phyloP scores from a whole-genome alignment of 2,113 vertebrate genomes.

The Macquaria australasica region DNA sequence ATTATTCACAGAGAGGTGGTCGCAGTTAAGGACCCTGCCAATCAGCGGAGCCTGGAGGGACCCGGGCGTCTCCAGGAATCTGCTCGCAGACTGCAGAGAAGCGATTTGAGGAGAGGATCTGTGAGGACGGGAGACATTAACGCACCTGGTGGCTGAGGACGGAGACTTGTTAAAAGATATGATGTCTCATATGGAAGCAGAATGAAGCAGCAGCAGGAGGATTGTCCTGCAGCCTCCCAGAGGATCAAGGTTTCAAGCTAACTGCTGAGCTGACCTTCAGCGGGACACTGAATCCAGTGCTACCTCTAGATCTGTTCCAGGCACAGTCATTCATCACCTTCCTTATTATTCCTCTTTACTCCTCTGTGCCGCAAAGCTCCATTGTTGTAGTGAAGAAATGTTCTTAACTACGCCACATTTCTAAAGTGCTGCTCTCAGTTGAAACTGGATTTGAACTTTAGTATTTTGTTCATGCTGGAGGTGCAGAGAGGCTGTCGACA shows the following conservation, averaged over 20 bases:
- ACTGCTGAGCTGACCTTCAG: conserved; percentile 4
- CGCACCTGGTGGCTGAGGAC: not conserved
- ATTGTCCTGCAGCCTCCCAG: conserved; percentile 1
- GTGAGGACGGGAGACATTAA: conserved; percentile 3
- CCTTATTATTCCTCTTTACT: not conserved
- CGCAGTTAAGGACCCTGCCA: conserved; percentile 64
- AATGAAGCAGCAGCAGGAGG: conserved; percentile 10
- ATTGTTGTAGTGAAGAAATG: not conserved
- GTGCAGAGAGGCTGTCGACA: not conserved
- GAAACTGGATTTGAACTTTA: not conserved
- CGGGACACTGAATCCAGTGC: not conserved
- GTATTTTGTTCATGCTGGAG: not conserved
- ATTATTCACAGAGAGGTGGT: conserved; percentile 74
- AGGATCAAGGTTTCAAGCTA: not conserved
- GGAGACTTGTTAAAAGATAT: not conserved
- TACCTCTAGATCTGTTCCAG: not conserved
- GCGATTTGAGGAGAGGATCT: conserved; percentile 14
- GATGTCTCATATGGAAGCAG: conserved; percentile 27
- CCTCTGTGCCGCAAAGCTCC: not conserved
- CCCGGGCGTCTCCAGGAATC: conserved; percentile 36
- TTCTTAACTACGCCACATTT: not conserved
- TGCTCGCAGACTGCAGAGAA: conserved; percentile 14
- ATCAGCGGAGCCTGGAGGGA: conserved; percentile 45
- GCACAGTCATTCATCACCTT: not conserved
- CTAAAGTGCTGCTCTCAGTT: not conserved